phyloP scores from a whole-genome alignment of 1,140 invertebrate genomes.

The Zaprionus lachaisei region DNA sequence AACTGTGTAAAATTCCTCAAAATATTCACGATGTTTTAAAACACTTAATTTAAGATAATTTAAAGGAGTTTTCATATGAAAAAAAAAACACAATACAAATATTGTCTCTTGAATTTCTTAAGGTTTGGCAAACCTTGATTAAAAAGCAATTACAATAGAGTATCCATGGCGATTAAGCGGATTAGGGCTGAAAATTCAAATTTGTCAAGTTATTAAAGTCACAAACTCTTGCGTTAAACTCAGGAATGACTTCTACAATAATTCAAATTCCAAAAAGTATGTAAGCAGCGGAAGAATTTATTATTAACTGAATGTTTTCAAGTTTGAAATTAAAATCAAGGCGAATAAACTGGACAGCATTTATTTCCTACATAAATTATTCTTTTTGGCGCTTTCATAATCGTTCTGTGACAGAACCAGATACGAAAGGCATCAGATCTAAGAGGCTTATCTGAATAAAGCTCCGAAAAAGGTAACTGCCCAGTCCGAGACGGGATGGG shows the following conservation, averaged over 20 bases:
- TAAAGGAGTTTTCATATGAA: no score
- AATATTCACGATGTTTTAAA: background rate
- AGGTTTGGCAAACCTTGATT: background rate
- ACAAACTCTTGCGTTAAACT: no score
- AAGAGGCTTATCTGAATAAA: constrained; percentile 49
- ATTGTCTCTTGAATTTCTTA: background rate
- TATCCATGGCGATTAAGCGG: background rate
- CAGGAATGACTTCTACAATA: background rate
- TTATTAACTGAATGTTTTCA: background rate
- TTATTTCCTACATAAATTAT: background rate
- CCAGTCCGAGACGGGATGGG: background rate
- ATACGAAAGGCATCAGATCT: constrained; percentile 24
- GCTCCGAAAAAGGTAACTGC: constrained; percentile 3
- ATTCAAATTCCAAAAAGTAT: background rate
- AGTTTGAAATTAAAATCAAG: background rate
- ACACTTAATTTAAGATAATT: background rate
- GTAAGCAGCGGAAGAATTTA: background rate
- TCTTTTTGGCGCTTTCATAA: background rate
- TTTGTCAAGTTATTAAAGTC: background rate
- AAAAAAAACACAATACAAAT: background rate
- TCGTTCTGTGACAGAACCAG: constrained; percentile 12
- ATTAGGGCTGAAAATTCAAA: background rate
- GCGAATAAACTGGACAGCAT: background rate
- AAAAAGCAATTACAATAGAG: background rate
- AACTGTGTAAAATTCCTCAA: background rate